Evolutionary conservation across 2,797 vertebrate species (phyloP).

Genomic region (Acanthiza pusilla): DNA sequence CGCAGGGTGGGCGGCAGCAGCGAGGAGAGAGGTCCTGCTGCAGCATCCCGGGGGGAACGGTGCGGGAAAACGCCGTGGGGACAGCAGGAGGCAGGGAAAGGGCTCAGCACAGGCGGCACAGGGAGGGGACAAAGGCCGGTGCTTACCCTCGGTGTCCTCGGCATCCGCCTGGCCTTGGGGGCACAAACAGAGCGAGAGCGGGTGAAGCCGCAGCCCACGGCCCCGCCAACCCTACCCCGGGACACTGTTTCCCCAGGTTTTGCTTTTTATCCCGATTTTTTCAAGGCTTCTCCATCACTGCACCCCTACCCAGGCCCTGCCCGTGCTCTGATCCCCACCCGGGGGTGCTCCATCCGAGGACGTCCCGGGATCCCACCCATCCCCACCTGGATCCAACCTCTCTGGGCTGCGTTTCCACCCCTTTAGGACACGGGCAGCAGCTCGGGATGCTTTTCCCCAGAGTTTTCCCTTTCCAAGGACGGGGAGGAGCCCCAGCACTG

Average conservation of each 20-base stretch:
- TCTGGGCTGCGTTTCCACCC: not conserved
- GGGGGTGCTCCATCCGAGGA: not conserved
- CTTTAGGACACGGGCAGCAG: not conserved
- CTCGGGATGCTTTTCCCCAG: not conserved
- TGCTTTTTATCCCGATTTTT: not conserved
- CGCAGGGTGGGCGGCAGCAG: not conserved
- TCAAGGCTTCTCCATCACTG: not conserved
- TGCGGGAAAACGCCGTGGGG: not conserved
- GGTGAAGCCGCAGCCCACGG: not conserved
- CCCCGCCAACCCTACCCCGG: not conserved
- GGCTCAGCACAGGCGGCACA: not conserved
- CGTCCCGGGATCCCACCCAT: rapidly evolving
- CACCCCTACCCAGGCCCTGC: not conserved
- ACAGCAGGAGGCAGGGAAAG: not conserved
- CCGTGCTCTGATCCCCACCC: rapidly evolving
- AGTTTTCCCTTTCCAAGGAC: rapidly evolving
- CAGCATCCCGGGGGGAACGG: not conserved
- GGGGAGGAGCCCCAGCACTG: rapidly evolving
- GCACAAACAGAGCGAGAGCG: constrained; percentile 40
- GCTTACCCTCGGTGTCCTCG: constrained; percentile 73
- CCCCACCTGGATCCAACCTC: rapidly evolving
- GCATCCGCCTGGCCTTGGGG: constrained; percentile 67
- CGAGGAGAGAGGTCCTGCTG: not conserved
- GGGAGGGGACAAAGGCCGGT: not conserved
- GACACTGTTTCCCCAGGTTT: rapidly evolving